A percentile compares a stretch with the other conserved stretches of the same genome.
Conservation (phyloP, 1,140 invertebrate genomes). For the Drosophila pseudoobscura region DNA sequence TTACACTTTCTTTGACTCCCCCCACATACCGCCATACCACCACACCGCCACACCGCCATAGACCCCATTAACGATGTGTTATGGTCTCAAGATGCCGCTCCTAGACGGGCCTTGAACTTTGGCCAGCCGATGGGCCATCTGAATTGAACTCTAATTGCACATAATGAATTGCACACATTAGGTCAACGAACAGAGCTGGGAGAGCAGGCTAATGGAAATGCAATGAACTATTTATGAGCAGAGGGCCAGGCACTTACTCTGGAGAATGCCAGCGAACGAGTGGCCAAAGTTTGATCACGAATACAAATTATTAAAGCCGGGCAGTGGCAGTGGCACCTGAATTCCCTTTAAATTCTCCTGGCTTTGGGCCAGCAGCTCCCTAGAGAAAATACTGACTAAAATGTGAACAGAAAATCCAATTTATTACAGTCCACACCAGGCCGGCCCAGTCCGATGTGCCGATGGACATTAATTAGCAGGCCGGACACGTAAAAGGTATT, state of each 20-base stretch:
- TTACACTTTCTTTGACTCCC: constrained; percentile 46
- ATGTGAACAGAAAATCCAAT: constrained; percentile 69
- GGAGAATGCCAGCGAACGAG: constrained; percentile 12
- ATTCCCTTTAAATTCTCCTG: constrained; percentile 23
- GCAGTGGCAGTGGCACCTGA: not conserved
- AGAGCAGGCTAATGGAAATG: constrained; percentile 52
- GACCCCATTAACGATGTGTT: constrained; percentile 64
- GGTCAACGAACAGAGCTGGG: constrained; percentile 48
- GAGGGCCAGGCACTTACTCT: constrained; percentile 1
- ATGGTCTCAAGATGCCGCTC: constrained; percentile 37
- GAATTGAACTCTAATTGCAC: constrained; percentile 76
- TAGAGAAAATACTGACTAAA: constrained; percentile 35
- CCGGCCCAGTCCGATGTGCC: too few species aligned
- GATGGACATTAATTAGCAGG: constrained; percentile 55
- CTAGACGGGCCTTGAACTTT: constrained; percentile 56
- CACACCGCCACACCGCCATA: not conserved
- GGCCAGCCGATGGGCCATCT: constrained; percentile 16
- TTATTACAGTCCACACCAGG: constrained; percentile 27
- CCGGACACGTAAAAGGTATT: constrained; percentile 61
- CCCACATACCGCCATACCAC: not conserved
- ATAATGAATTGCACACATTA: constrained; percentile 73
- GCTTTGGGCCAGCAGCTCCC: constrained; percentile 33
- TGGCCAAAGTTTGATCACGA: constrained; percentile 31
- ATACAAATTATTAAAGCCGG: constrained; percentile 25
- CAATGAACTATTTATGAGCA: constrained; percentile 63